Conservation (phyloP, 2,888 invertebrate genomes). For the Andrena hattorfiana region DNA sequence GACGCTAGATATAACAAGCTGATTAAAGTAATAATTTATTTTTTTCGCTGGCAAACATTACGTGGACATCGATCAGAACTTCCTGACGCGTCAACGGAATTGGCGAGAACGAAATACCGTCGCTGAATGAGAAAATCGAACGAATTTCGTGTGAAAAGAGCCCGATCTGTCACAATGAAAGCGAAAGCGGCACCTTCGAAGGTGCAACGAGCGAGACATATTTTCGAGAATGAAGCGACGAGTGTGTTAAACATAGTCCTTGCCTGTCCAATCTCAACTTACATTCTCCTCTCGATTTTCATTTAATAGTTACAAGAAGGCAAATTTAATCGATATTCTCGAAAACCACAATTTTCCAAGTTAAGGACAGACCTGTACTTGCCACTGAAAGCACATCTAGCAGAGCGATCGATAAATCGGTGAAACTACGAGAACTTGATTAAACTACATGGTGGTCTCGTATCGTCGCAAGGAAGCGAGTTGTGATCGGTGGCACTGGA, state of each 20-base stretch:
- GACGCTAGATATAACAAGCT: slow-evolving; percentile 23
- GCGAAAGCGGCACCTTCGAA: not conserved
- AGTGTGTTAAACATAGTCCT: slow-evolving; percentile 12
- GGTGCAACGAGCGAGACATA: slow-evolving; percentile 24
- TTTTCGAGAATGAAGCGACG: slow-evolving; percentile 35
- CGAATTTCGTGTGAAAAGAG: slow-evolving; percentile 26
- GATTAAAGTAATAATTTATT: slow-evolving; percentile 45
- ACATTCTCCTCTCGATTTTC: too few relatives aligned
- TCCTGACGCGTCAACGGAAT: slow-evolving; percentile 16
- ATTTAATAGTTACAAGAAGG: not conserved
- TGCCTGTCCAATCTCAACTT: too few relatives aligned
- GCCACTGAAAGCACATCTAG: not conserved
- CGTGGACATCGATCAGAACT: slow-evolving; percentile 47
- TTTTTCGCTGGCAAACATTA: slow-evolving; percentile 30
- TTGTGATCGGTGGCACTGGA: slow-evolving; percentile 52
- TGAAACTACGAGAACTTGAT: slow-evolving; percentile 35
- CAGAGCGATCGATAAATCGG: slow-evolving; percentile 46
- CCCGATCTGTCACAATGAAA: slow-evolving; percentile 52
- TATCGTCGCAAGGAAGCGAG: slow-evolving; percentile 34
- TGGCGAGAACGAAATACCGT: slow-evolving; percentile 2
- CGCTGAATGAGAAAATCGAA: slow-evolving; percentile 36
- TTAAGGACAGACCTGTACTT: not conserved
- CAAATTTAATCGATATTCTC: not conserved
- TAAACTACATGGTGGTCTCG: slow-evolving; percentile 41
- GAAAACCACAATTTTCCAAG: not conserved